phyloP scores from a whole-genome alignment of 2,113 vertebrate genomes.

The Falcunculus frontatus region DNA sequence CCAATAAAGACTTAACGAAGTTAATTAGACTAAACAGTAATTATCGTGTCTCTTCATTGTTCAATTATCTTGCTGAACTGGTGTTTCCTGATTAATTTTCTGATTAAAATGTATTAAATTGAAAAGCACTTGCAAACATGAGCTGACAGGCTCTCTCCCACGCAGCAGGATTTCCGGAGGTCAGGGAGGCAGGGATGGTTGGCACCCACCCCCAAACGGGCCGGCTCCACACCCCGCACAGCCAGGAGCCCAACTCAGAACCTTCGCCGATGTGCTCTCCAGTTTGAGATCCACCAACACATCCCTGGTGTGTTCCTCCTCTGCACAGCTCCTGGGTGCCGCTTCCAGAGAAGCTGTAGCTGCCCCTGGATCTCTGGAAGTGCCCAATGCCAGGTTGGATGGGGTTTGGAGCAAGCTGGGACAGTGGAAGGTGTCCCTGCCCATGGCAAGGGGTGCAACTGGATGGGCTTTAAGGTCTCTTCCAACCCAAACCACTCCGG shows the following conservation, averaged over 20 bases:
- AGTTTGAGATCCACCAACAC: neutral
- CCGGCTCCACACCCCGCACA: fast-evolving
- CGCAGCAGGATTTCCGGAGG: neutral
- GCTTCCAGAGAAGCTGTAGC: neutral
- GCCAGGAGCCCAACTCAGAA: fast-evolving
- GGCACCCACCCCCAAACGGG: neutral
- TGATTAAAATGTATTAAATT: constrained; percentile 78
- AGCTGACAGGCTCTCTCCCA: constrained; percentile 45
- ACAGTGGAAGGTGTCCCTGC: neutral
- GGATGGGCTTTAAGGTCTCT: neutral
- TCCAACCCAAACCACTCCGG: neutral
- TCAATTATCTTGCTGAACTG: constrained; percentile 80
- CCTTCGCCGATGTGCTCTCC: neutral
- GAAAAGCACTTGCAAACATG: constrained; percentile 56
- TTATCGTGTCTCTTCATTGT: constrained; percentile 80
- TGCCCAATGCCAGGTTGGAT: fast-evolving
- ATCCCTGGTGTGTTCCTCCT: fast-evolving
- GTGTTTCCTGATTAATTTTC: constrained; percentile 83
- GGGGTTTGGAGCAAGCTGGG: fast-evolving
- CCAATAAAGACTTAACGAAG: constrained; percentile 80
- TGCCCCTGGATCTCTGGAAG: neutral
- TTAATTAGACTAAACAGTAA: constrained; percentile 83
- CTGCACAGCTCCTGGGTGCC: neutral
- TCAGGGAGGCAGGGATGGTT: neutral
- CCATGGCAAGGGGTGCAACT: neutral